Evolutionary conservation across 2,113 vertebrate species (phyloP), one percentile per base, ranked within the genome.

Genomic region (Montifringilla adamsi): DNA sequence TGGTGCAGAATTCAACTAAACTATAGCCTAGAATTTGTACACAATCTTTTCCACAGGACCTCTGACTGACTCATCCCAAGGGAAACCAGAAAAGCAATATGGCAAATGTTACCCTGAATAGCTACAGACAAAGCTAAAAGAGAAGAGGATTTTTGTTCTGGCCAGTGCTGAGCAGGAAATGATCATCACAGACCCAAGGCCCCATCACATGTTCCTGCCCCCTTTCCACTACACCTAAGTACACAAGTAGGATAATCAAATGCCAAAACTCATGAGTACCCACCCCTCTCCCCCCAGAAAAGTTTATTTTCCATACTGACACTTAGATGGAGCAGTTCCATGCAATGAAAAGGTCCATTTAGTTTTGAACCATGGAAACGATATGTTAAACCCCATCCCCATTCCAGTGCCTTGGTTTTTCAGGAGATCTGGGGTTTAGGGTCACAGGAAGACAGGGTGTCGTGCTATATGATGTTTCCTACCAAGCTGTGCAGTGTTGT

Each of bases 21-120:
- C 88, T 82, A 49, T 64, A 91, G 75, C 33, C 85, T 94, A 88
- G 87, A 80, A 91, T 91, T 93, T 93, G 84, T 59, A 77, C 77
- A 10, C 59, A 83, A 31, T 77, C 55, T 94, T 87, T 93, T 93
- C 58, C 70, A 80, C 24, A 52, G 80, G 69, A 87, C 47, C 35
- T 85, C 89, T 90, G 87, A 87, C 82, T 93, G 84, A 76, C 39
- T 92, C 46, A 59, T 76, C 66, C 70, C 91, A 79, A 91, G 43
- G 43, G 50, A 93, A 74, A 80, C 37, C 31, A 75, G 60, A 62
- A 85, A 91, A 89, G 11, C 23, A 69, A 59, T 33, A 73, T 37
- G 58, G 87, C 80, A 93, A 91, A 82, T 58, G 73, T 82, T 87
- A 55, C 70, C 35, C 59, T 55, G 33, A 58, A 50, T 35, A 68